A percentile compares a stretch with the other conserved stretches of the same genome.
phyloP scores from a whole-genome alignment of 2,113 vertebrate genomes.

The Dryoscopus gambensis region DNA sequence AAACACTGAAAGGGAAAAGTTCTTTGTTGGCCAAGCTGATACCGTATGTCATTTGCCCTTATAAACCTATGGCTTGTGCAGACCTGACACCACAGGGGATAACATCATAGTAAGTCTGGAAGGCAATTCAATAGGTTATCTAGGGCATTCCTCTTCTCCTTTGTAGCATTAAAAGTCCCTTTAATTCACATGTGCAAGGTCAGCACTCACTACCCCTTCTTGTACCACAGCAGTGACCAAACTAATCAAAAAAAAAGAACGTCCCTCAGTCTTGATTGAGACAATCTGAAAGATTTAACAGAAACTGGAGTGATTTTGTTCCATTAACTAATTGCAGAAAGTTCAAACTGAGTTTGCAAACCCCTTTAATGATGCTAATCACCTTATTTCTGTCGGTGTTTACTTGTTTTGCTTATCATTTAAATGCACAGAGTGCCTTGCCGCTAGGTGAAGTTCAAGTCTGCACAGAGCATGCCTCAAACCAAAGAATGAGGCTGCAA shows the following conservation, averaged over 20 bases:
- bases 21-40: background rate
- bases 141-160: background rate
- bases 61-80: background rate
- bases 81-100: background rate
- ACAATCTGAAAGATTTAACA: background rate
- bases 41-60: background rate
- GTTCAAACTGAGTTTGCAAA: background rate
- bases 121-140: background rate
- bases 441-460: background rate
- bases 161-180: background rate
- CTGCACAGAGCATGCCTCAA: background rate
- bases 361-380: background rate
- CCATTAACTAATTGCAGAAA: conserved; percentile 5
- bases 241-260: too few relatives aligned
- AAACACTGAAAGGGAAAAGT: background rate
- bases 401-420: background rate
- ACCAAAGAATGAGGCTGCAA: background rate
- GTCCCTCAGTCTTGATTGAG: background rate
- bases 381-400: background rate
- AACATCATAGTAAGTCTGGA: background rate
- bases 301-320: background rate
- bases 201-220: background rate
- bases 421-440: background rate
- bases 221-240: background rate
- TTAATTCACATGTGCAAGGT: background rate